Conservation (phyloP, 1,140 invertebrate genomes). For the Lutraria rhynchaena region DNA sequence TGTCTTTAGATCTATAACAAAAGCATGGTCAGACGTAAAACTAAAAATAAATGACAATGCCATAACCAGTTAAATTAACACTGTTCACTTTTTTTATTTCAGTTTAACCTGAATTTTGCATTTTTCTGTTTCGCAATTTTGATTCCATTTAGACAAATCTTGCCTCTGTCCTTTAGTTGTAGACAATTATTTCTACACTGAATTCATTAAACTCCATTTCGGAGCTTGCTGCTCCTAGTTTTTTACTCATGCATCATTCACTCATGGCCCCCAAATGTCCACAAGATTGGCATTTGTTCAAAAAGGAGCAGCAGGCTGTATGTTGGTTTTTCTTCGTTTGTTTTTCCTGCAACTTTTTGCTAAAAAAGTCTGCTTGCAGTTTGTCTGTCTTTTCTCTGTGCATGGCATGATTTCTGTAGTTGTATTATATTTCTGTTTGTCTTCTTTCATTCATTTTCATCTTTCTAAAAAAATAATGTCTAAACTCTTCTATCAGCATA, state of each 20-base stretch:
- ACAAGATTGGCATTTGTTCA: slow-evolving; percentile 17
- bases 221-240: slow-evolving; percentile 58
- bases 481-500: no score
- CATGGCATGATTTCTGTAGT: slow-evolving; percentile 25
- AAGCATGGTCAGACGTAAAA: slow-evolving; percentile 5
- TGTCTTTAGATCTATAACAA: slow-evolving; percentile 27
- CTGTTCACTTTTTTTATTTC: neutral
- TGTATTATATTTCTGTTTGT: neutral
- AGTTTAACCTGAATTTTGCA: neutral
- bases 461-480: neutral
- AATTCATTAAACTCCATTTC: neutral
- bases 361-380: neutral
- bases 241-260: slow-evolving; percentile 2
- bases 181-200: neutral
- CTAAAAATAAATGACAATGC: neutral
- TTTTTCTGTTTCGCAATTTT: neutral
- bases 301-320: slow-evolving; percentile 50
- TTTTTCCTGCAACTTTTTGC: slow-evolving; percentile 59
- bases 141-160: neutral
- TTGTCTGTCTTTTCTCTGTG: neutral
- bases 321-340: neutral
- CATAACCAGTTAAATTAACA: slow-evolving; percentile 4
- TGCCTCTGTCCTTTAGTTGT: slow-evolving; percentile 16
- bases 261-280: slow-evolving; percentile 16
- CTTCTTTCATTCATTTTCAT: neutral